Evolutionary conservation across 1,140 invertebrate species (phyloP).

Genomic region (Cotesia typhae): DNA sequence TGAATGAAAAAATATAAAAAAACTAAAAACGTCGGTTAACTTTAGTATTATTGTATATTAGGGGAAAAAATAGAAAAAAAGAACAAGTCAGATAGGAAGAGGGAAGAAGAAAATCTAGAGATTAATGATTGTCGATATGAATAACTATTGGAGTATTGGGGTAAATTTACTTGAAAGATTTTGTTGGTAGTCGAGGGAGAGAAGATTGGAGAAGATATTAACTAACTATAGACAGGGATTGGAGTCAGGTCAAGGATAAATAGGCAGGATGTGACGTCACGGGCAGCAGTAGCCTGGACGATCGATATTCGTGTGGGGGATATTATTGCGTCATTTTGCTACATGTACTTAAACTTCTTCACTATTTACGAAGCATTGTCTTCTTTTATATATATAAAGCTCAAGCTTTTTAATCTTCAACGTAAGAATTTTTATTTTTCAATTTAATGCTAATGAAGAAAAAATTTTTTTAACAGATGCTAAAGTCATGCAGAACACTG

Average conservation of each 20-base stretch:
- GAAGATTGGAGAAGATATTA: neutral
- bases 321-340: conserved; percentile 9
- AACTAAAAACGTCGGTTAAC: too few species aligned
- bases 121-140: neutral
- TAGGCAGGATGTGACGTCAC: conserved; percentile 64
- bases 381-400: neutral
- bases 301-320: conserved; percentile 56
- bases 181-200: neutral
- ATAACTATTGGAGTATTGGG: neutral
- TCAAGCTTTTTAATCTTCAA: neutral
- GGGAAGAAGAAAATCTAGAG: too few species aligned
- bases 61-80: too few species aligned
- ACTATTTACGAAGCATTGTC: neutral
- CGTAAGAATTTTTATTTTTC: too few species aligned
- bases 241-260: conserved; percentile 59
- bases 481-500: conserved; percentile 84
- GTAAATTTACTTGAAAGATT: conserved; percentile 10
- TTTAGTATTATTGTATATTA: too few species aligned
- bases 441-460: neutral
- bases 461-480: conserved; percentile 72
- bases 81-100: too few species aligned
- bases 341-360: conserved; percentile 20
- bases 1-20: too few species aligned
- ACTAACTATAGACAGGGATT: conserved; percentile 32
- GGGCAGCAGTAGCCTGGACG: conserved; percentile 44